Evolutionary conservation across 2,113 vertebrate genomes (phyloP).

Genomic region (Atractosteus spatula): DNA sequence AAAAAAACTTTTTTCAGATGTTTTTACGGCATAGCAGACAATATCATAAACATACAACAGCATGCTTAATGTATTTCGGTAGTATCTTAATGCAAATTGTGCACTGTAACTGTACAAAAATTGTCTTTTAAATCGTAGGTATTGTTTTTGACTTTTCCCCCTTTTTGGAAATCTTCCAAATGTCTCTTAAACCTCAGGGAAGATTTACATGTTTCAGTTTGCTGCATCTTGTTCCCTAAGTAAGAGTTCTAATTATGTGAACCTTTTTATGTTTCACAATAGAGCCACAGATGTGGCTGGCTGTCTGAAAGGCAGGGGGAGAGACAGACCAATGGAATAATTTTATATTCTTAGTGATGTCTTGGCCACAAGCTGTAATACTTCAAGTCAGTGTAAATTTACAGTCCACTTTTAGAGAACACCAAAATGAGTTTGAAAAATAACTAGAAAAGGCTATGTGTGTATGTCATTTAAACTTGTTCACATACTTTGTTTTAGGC

Average conservation of each 20-base stretch:
- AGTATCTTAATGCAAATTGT: slow-evolving; percentile 2
- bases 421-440: too few relatives aligned
- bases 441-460: too few relatives aligned
- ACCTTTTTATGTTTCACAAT: slow-evolving; percentile 42
- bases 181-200: slow-evolving; percentile 28
- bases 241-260: slow-evolving; percentile 49
- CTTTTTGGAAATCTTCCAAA: slow-evolving; percentile 9
- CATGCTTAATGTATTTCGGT: slow-evolving; percentile 25
- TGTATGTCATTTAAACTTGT: too few relatives aligned
- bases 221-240: slow-evolving; percentile 41
- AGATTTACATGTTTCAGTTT: slow-evolving; percentile 5
- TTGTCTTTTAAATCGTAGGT: neutral
- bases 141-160: slow-evolving; percentile 14
- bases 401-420: too few relatives aligned
- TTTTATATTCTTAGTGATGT: slow-evolving; percentile 12
- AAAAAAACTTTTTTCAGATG: neutral
- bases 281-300: slow-evolving; percentile 29
- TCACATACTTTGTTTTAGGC: too few relatives aligned
- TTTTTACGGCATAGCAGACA: slow-evolving; percentile 33
- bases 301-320: slow-evolving; percentile 28
- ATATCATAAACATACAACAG: slow-evolving; percentile 20
- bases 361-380: slow-evolving; percentile 32
- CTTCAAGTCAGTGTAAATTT: slow-evolving; percentile 36
- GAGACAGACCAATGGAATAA: slow-evolving; percentile 29
- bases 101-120: neutral